Percentiles rank a stretch among this genome's conserved stretches.
phyloP scores from a whole-genome alignment of 53 echinoderm and acorn worm genomes.

The Patiria pectinifera region DNA sequence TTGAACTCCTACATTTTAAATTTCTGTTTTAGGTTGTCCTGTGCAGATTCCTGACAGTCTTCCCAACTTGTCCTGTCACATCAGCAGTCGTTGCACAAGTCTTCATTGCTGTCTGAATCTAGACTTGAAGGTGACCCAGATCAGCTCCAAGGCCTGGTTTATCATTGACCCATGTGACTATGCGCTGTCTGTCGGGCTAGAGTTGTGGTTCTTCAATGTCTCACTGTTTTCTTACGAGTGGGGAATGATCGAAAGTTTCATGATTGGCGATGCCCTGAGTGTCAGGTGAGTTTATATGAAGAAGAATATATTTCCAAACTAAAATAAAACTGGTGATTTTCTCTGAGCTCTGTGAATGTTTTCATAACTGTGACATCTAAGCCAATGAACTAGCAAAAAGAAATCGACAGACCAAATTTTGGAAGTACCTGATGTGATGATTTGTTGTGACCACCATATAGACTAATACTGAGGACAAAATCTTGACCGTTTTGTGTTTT shows the following conservation, averaged over 20 bases:
- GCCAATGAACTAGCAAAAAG: too few relatives aligned
- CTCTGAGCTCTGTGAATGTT: too few relatives aligned
- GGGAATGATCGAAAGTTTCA: constrained; percentile 15
- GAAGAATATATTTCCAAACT: too few relatives aligned
- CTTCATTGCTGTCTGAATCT: constrained; percentile 39
- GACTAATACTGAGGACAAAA: neutral
- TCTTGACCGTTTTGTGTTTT: too few relatives aligned
- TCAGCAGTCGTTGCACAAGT: constrained; percentile 14
- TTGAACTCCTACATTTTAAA: neutral
- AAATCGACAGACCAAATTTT: too few relatives aligned
- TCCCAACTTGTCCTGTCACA: constrained; percentile 2
- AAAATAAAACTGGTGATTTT: too few relatives aligned
- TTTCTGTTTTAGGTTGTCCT: neutral
- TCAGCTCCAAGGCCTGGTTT: constrained; percentile 38
- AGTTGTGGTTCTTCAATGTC: constrained; percentile 25
- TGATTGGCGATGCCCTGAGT: constrained; percentile 15
- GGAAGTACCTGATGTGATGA: too few relatives aligned
- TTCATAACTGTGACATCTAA: too few relatives aligned
- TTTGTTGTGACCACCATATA: too few relatives aligned
- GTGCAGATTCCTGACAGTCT: constrained; percentile 17
- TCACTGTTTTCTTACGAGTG: constrained; percentile 47
- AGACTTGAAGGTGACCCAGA: constrained; percentile 26
- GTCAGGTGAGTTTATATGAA: constrained; percentile 3
- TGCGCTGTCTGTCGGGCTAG: constrained; percentile 18
- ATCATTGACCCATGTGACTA: constrained; percentile 11